Evolutionary conservation across 2,113 vertebrate species (phyloP).

Genomic region (Oncorhynchus tshawytscha): DNA sequence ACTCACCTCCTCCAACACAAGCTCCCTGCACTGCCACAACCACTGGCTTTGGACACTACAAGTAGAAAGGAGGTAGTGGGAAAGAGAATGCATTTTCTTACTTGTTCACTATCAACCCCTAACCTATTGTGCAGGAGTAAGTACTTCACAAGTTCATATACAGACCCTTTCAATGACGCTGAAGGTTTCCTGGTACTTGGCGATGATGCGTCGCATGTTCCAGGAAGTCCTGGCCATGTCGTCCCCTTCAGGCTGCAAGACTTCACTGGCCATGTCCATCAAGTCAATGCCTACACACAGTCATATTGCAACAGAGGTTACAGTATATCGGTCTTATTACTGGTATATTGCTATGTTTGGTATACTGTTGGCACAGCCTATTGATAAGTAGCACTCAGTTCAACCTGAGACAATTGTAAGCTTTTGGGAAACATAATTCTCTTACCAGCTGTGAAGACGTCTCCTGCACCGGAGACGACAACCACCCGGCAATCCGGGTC

Average conservation of each 20-base stretch:
- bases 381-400: too few species aligned
- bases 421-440: too few species aligned
- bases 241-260: slow-evolving; percentile 71
- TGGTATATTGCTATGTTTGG: not conserved
- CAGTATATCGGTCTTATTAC: too few species aligned
- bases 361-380: too few species aligned
- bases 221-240: slow-evolving; percentile 80
- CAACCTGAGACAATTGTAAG: too few species aligned
- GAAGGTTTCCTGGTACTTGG: slow-evolving; percentile 82
- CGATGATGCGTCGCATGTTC: slow-evolving; percentile 66
- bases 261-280: slow-evolving; percentile 69
- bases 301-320: not conserved
- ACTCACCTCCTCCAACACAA: slow-evolving; percentile 84
- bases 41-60: slow-evolving; percentile 86
- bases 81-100: not conserved
- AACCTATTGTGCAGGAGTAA: not conserved
- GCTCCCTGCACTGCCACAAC: slow-evolving; percentile 82
- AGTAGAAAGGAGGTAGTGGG: slow-evolving; percentile 2
- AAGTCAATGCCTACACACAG: slow-evolving; percentile 78
- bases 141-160: not conserved
- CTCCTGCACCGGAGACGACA: slow-evolving; percentile 84
- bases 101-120: not conserved
- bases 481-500: slow-evolving; percentile 81
- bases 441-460: slow-evolving; percentile 81
- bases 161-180: slow-evolving; percentile 83